Percentiles rank a stretch among this genome's conserved stretches.
phyloP scores from a whole-genome alignment of 2,888 invertebrate species.

The Nowickia ferox region DNA sequence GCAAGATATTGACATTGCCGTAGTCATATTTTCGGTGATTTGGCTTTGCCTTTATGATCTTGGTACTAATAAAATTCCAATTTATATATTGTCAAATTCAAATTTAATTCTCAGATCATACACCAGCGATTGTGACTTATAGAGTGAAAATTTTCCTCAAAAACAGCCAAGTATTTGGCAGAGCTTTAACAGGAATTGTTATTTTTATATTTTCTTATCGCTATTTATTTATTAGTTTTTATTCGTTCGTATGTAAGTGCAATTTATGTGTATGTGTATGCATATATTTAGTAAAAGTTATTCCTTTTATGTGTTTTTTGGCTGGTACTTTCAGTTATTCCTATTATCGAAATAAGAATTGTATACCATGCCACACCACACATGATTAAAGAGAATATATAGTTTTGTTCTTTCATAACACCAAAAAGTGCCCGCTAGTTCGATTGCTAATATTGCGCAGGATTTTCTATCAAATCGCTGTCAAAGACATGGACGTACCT shows the following conservation, averaged over 20 bases:
- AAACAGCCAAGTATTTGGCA: background rate
- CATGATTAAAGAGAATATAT: too few species aligned
- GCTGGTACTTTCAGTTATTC: slow-evolving; percentile 8
- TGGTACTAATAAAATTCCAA: slow-evolving; percentile 53
- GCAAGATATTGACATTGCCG: slow-evolving; percentile 33
- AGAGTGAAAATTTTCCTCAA: background rate
- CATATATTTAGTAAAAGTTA: background rate
- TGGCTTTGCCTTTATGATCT: slow-evolving; percentile 31
- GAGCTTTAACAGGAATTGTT: background rate
- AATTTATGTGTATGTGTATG: background rate
- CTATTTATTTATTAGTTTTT: slow-evolving; percentile 56
- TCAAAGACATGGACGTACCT: too few species aligned
- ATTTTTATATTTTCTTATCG: slow-evolving; percentile 48
- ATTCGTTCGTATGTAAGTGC: background rate
- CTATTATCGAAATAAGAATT: background rate
- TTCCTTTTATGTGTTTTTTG: background rate
- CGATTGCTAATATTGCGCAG: background rate
- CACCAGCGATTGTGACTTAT: background rate
- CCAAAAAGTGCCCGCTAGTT: background rate
- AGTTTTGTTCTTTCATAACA: background rate
- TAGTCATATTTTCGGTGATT: slow-evolving; percentile 45
- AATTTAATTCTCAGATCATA: slow-evolving; percentile 24
- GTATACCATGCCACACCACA: too few species aligned
- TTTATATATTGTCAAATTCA: slow-evolving; percentile 46
- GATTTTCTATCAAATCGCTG: background rate